Evolutionary conservation across 2,888 invertebrate genomes (phyloP).

Genomic region (Ditylenchus weischeri): DNA sequence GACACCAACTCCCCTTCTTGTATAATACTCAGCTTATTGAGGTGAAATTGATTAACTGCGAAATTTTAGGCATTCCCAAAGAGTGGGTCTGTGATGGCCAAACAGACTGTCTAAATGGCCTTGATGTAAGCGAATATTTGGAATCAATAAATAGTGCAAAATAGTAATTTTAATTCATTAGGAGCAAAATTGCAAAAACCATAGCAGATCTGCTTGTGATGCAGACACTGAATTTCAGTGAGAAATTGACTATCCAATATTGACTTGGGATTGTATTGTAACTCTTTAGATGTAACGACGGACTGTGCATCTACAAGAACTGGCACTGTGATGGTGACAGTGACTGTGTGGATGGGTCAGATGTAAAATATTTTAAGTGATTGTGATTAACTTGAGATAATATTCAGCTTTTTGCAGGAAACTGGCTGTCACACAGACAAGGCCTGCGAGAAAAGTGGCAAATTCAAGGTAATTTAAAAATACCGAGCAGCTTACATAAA

Average conservation of each 20-base stretch:
- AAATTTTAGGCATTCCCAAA: conserved; percentile 45
- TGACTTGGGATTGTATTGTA: background rate
- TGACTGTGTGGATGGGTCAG: conserved; percentile 50
- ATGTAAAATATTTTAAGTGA: conserved; percentile 23
- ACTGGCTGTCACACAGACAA: conserved; percentile 21
- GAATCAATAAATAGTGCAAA: too few relatives aligned
- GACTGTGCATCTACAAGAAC: conserved; percentile 47
- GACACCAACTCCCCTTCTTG: conserved; percentile 23
- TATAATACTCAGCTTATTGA: background rate
- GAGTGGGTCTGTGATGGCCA: conserved; percentile 52
- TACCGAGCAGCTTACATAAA: too few relatives aligned
- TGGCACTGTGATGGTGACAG: conserved; percentile 55
- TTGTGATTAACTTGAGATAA: too few relatives aligned
- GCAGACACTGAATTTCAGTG: conserved; percentile 13
- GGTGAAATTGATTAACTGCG: background rate
- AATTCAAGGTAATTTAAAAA: conserved; percentile 37
- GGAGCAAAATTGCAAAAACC: background rate
- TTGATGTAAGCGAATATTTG: conserved; percentile 47
- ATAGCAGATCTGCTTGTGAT: conserved; percentile 25
- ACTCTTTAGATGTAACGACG: conserved; percentile 40
- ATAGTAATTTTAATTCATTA: too few relatives aligned
- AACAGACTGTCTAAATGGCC: conserved; percentile 49
- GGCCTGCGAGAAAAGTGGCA: conserved; percentile 32
- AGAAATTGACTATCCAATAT: background rate
- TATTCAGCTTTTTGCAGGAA: conserved; percentile 10